These are phyloP conservation scores for Suricata suricatta DNA, from an alignment of 2,113 vertebrate species.

Conservation along the genomic window DNA sequence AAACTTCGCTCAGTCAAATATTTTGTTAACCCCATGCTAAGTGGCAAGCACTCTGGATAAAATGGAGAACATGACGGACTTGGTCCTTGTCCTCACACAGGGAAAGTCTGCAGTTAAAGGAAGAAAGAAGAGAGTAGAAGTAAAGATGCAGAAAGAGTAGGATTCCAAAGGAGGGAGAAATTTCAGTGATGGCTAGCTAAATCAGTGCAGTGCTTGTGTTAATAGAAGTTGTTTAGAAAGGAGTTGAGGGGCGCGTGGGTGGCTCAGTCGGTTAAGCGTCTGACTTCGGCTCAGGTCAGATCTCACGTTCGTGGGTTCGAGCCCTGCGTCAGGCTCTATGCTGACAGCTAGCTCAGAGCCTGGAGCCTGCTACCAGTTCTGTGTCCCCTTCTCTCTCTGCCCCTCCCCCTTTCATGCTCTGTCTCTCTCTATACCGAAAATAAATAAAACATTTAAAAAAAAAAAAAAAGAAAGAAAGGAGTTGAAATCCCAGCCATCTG, in stretches of 20 bases:
- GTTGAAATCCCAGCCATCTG: slow-evolving; percentile 62
- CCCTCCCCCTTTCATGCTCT: too few species aligned
- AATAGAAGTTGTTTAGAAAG: slow-evolving; percentile 49
- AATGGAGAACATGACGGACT: background rate
- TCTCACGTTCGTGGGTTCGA: too few species aligned
- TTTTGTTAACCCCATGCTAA: background rate
- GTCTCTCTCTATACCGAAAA: too few species aligned
- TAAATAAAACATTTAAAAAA: too few species aligned
- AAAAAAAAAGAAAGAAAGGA: too few species aligned
- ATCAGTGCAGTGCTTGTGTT: slow-evolving; percentile 10
- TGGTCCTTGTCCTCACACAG: background rate
- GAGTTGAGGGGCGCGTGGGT: too few species aligned
- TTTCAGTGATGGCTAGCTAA: slow-evolving; percentile 2
- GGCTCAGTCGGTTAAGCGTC: too few species aligned
- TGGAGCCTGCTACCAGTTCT: too few species aligned
- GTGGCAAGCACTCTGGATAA: background rate
- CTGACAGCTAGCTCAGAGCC: too few species aligned
- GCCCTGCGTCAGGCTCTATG: too few species aligned
- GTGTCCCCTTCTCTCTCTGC: too few species aligned
- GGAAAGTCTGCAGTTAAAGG: background rate
- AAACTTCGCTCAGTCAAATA: background rate
- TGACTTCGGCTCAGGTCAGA: too few species aligned
- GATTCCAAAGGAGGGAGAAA: slow-evolving; percentile 6
- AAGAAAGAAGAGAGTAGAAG: background rate
- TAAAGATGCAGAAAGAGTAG: background rate